These are phyloP conservation scores for Bombus haemorrhoidalis DNA, from an alignment of 1,140 invertebrate genomes.

Conservation along the genomic window DNA sequence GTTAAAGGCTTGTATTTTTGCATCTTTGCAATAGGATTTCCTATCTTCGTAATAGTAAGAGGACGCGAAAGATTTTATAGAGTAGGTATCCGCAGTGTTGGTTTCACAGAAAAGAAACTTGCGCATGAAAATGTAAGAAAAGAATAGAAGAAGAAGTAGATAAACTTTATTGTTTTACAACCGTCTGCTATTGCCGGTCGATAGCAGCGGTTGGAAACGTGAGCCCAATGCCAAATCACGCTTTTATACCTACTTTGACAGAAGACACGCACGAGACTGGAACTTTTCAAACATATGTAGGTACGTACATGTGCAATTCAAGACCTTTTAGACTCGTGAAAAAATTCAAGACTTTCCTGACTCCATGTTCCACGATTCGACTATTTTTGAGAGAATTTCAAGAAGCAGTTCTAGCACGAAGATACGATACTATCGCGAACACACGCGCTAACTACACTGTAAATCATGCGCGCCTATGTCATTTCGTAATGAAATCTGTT, in stretches of 20 bases:
- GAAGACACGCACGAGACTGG: not conserved
- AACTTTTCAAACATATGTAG: not conserved
- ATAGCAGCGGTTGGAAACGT: not conserved
- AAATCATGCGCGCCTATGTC: not conserved
- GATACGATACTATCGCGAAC: not conserved
- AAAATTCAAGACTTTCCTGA: no score
- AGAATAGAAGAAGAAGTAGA: no score
- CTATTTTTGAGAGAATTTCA: not conserved
- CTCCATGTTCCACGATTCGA: not conserved
- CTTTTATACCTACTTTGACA: not conserved
- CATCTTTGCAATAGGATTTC: no score
- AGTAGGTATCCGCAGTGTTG: not conserved
- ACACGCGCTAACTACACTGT: not conserved
- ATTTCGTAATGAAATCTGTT: not conserved
- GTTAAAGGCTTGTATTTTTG: not conserved
- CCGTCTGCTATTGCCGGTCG: not conserved
- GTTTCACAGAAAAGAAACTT: not conserved
- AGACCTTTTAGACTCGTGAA: no score
- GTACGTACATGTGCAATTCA: not conserved
- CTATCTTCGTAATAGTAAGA: no score
- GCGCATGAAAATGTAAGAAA: no score
- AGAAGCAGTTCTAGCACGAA: not conserved
- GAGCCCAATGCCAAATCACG: not conserved
- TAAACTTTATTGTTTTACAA: slow-evolving; percentile 12
- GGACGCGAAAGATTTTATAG: no score